A percentile compares a stretch with the other conserved stretches of the same genome.
These are phyloP conservation scores for Megalopta genalis DNA, from an alignment of 1,140 invertebrate species.

Conservation along the genomic window DNA sequence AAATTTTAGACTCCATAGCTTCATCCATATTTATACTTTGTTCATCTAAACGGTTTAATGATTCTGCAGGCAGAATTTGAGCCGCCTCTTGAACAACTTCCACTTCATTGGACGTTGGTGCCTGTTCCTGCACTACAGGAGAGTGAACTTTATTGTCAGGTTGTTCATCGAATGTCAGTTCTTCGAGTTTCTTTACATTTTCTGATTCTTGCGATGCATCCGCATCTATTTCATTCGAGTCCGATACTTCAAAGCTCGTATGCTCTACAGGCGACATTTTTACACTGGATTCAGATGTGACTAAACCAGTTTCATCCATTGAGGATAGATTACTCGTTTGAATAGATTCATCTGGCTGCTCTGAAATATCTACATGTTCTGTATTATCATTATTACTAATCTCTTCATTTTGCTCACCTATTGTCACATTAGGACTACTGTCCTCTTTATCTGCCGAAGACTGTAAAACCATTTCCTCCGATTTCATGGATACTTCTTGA, in stretches of 20 bases:
- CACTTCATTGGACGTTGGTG: slow-evolving; percentile 47
- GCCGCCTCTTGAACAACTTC: slow-evolving; percentile 22
- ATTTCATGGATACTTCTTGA: slow-evolving; percentile 44
- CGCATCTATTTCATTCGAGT: slow-evolving; percentile 53
- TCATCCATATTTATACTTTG: slow-evolving; percentile 58
- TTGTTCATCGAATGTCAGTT: slow-evolving; percentile 25
- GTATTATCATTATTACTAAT: slow-evolving; percentile 11
- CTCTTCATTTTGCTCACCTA: slow-evolving; percentile 1
- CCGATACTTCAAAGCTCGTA: slow-evolving; percentile 36
- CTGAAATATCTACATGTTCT: slow-evolving; percentile 26
- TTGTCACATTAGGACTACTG: neutral
- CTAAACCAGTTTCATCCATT: slow-evolving; percentile 54
- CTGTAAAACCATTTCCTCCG: slow-evolving; percentile 30
- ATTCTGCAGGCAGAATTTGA: slow-evolving; percentile 39
- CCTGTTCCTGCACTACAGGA: slow-evolving; percentile 29
- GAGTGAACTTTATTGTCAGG: slow-evolving; percentile 11
- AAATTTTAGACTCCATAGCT: slow-evolving; percentile 45
- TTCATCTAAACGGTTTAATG: slow-evolving; percentile 35
- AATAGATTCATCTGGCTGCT: slow-evolving; percentile 37
- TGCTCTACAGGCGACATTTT: slow-evolving; percentile 51
- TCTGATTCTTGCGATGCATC: slow-evolving; percentile 34
- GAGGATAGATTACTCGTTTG: slow-evolving; percentile 39
- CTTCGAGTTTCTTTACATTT: slow-evolving; percentile 43
- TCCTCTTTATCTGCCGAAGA: slow-evolving; percentile 35
- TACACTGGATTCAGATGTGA: slow-evolving; percentile 55